Conservation (phyloP, 92 coral and sea anemone species). For the Metridium senile region DNA sequence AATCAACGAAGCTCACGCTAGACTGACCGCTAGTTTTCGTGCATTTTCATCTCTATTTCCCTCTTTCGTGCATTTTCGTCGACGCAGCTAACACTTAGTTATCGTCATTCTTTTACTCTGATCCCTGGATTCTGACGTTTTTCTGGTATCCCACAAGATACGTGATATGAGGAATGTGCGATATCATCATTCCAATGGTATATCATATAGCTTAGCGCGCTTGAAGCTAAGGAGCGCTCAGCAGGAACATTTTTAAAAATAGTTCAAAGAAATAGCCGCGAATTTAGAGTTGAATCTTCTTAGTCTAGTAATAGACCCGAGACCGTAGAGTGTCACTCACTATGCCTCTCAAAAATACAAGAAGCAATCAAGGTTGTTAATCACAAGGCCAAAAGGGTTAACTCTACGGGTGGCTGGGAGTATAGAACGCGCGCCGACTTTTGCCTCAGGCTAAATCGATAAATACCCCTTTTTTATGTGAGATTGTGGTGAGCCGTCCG, state of each 20-base stretch:
- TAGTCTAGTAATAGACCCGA: conserved; percentile 13
- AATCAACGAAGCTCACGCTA: not conserved
- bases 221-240: conserved; percentile 19
- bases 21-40: not conserved
- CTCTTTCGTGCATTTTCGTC: no score
- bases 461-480: conserved; percentile 29
- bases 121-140: no score
- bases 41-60: no score
- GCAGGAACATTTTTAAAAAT: conserved; percentile 25
- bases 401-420: conserved; percentile 29
- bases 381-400: conserved; percentile 29
- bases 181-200: not conserved
- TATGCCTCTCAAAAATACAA: conserved; percentile 52
- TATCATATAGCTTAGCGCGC: conserved; percentile 20
- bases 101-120: no score
- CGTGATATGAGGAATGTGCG: not conserved
- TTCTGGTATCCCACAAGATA: no score
- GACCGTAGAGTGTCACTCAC: conserved; percentile 60
- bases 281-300: conserved; percentile 22
- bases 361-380: conserved; percentile 44
- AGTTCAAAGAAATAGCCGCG: conserved; percentile 47
- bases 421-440: conserved; percentile 32
- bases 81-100: no score
- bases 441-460: conserved; percentile 31
- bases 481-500: conserved; percentile 19